phyloP scores from a whole-genome alignment of 2,888 invertebrate species.

The Salticus scenicus region DNA sequence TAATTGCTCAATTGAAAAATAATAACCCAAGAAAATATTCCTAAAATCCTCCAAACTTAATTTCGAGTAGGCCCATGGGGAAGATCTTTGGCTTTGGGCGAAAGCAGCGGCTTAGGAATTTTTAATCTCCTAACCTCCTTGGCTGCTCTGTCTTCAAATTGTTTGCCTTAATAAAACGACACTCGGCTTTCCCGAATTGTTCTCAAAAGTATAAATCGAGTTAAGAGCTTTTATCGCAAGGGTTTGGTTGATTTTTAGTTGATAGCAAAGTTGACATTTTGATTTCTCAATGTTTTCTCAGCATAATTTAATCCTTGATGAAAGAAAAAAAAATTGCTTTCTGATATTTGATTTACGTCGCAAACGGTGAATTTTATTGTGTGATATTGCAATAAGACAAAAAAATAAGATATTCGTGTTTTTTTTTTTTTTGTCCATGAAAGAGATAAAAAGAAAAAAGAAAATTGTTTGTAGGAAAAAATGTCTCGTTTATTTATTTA shows the following conservation, averaged over 20 bases:
- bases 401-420: too few relatives aligned
- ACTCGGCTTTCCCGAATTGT: constrained; percentile 21
- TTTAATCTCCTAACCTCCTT: constrained; percentile 57
- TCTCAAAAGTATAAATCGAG: constrained; percentile 38
- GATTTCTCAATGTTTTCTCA: neutral
- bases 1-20: constrained; percentile 16
- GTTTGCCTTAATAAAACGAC: constrained; percentile 63
- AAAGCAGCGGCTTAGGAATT: constrained; percentile 41
- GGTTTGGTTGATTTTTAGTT: neutral
- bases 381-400: neutral
- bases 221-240: constrained; percentile 17
- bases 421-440: too few relatives aligned
- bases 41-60: constrained; percentile 38
- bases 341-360: constrained; percentile 33
- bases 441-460: too few relatives aligned
- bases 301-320: neutral
- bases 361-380: constrained; percentile 32
- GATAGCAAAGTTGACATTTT: neutral
- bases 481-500: too few relatives aligned
- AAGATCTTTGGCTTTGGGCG: constrained; percentile 39
- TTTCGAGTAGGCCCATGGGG: constrained; percentile 38
- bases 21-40: constrained; percentile 10
- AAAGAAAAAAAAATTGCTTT: neutral
- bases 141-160: constrained; percentile 38
- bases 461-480: too few relatives aligned